Percentiles rank a stretch among this genome's conserved stretches.
Evolutionary conservation across 2,797 vertebrate species (phyloP).

Genomic region (Urophycis tenuis): DNA sequence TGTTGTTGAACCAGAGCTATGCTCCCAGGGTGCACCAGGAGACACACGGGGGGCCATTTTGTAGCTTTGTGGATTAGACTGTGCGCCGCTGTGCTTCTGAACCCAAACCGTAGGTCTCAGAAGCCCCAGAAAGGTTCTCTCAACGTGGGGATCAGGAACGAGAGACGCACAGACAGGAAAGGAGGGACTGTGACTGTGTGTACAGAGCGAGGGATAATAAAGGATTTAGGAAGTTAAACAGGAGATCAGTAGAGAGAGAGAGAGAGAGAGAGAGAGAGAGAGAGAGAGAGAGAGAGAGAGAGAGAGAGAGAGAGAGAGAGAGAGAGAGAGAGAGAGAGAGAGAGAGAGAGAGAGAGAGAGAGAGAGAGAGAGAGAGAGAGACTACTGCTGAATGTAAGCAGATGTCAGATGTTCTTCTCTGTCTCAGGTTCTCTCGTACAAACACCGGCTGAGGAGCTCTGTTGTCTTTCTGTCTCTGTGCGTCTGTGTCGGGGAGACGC

Average conservation of each 20-base stretch:
- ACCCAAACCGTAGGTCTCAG: not conserved
- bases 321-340: slow-evolving; percentile 20
- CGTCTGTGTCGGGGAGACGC: slow-evolving; percentile 12
- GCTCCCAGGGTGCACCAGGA: not conserved
- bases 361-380: slow-evolving; percentile 20
- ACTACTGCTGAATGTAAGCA: slow-evolving; percentile 28
- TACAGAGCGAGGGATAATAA: slow-evolving; percentile 37
- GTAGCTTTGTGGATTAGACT: not conserved
- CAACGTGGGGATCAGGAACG: slow-evolving; percentile 2
- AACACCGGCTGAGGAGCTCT: not conserved
- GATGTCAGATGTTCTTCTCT: slow-evolving; percentile 20
- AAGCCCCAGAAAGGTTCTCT: not conserved
- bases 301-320: slow-evolving; percentile 26
- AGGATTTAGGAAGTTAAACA: slow-evolving; percentile 47
- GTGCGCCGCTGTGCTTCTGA: not conserved
- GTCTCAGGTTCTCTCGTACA: slow-evolving; percentile 27
- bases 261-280: slow-evolving; percentile 26
- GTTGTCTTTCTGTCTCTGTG: slow-evolving; percentile 8
- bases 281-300: slow-evolving; percentile 12
- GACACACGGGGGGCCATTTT: not conserved
- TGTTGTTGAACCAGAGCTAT: not conserved
- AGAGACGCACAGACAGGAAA: not conserved
- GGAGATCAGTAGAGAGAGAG: slow-evolving; percentile 22
- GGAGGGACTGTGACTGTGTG: slow-evolving; percentile 17
- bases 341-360: slow-evolving; percentile 21